Evolutionary conservation across 2,888 invertebrate genomes (phyloP).

Genomic region (Eupelmus urozonus): DNA sequence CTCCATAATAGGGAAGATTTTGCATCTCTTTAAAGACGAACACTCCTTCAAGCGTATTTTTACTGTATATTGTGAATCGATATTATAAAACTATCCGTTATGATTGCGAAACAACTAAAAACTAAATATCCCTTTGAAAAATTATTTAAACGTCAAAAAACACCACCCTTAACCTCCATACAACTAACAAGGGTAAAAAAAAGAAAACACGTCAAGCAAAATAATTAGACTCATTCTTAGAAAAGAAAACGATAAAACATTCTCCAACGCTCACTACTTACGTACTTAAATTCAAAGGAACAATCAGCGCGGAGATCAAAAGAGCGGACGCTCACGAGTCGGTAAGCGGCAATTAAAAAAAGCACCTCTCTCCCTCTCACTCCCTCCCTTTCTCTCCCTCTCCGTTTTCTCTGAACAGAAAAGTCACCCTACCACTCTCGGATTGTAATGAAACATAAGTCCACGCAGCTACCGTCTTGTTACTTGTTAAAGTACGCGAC

Average conservation of each 20-base stretch:
- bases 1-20: too few species aligned
- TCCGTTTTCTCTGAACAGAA: too few species aligned
- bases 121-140: too few species aligned
- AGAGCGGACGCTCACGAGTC: background rate
- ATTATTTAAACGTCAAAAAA: too few species aligned
- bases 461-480: slow-evolving; percentile 12
- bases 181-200: too few species aligned
- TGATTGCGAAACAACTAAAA: too few species aligned
- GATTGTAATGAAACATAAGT: slow-evolving; percentile 36
- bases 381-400: background rate
- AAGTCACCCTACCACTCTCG: background rate
- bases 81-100: too few species aligned
- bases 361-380: background rate
- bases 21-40: too few species aligned
- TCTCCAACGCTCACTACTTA: background rate
- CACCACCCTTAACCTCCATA: too few species aligned
- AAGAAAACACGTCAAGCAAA: background rate
- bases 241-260: background rate
- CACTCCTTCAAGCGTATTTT: too few species aligned
- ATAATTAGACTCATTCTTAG: background rate
- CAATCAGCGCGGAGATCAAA: slow-evolving; percentile 46
- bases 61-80: too few species aligned
- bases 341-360: slow-evolving; percentile 49
- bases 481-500: slow-evolving; percentile 15
- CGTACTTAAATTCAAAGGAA: slow-evolving; percentile 17